Percentiles rank a stretch among this genome's conserved stretches.
These are phyloP conservation scores for Seriola quinqueradiata DNA, from an alignment of 2,113 vertebrate species.

Conservation along the genomic window DNA sequence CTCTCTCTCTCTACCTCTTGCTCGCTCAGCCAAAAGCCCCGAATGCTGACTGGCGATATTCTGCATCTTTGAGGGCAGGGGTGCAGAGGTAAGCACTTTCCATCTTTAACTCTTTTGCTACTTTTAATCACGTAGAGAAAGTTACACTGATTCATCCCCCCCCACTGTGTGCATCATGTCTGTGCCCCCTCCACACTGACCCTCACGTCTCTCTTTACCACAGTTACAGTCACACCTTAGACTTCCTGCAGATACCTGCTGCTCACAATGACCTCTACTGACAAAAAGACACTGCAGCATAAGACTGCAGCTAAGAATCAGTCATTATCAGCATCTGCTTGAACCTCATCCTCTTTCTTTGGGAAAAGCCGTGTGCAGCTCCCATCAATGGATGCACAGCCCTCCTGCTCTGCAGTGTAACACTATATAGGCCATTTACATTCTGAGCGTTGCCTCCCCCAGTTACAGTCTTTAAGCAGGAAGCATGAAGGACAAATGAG, in stretches of 20 bases:
- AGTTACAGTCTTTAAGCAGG: constrained; percentile 76
- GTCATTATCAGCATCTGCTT: constrained; percentile 46
- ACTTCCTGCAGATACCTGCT: background rate
- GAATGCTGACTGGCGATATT: constrained; percentile 99
- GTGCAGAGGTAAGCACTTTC: constrained; percentile 93
- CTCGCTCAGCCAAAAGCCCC: constrained; percentile 92
- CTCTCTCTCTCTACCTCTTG: constrained; percentile 53
- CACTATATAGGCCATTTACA: constrained; percentile 84
- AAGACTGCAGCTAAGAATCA: constrained; percentile 2
- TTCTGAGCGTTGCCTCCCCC: constrained; percentile 68
- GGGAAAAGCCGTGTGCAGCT: constrained; percentile 43
- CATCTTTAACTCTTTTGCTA: constrained; percentile 57
- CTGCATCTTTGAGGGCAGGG: constrained; percentile 96
- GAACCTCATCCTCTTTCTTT: constrained; percentile 30
- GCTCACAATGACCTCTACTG: background rate
- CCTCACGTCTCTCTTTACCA: background rate
- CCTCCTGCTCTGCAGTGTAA: constrained; percentile 77
- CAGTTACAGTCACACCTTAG: constrained; percentile 7
- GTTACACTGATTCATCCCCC: background rate
- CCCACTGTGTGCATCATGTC: background rate
- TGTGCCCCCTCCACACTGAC: background rate
- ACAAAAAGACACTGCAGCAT: background rate
- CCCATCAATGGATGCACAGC: constrained; percentile 43
- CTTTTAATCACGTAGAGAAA: constrained; percentile 44
- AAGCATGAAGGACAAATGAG: constrained; percentile 84